These are phyloP conservation scores for Atethmia centrago DNA, from an alignment of 2,888 invertebrate genomes.

Conservation along the genomic window DNA sequence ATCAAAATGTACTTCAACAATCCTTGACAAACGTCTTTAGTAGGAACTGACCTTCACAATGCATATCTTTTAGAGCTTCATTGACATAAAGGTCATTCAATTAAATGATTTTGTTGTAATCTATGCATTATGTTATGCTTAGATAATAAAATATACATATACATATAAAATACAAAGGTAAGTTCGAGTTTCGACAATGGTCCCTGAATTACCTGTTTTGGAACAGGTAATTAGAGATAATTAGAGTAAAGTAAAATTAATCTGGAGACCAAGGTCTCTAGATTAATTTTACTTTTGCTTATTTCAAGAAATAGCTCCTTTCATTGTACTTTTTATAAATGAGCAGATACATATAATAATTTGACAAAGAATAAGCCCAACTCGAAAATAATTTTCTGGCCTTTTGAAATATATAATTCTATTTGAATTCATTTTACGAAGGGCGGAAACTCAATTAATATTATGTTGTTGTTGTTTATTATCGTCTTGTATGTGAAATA, in stretches of 20 bases:
- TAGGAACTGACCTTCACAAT: slow-evolving; percentile 53
- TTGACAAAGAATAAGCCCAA: background rate
- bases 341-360: background rate
- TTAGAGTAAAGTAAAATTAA: no score
- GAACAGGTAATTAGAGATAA: no score
- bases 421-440: background rate
- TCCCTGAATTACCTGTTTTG: slow-evolving; percentile 7
- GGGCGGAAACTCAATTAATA: background rate
- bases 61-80: slow-evolving; percentile 43
- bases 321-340: background rate
- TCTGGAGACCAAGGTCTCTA: background rate
- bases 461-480: no score
- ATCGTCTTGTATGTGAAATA: background rate
- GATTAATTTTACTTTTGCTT: background rate
- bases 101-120: slow-evolving; percentile 35
- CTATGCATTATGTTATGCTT: slow-evolving; percentile 3
- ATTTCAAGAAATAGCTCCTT: background rate
- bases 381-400: background rate
- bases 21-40: slow-evolving; percentile 50
- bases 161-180: no score
- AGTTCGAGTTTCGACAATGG: background rate
- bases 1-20: slow-evolving; percentile 58
- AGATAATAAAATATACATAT: no score
- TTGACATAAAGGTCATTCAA: slow-evolving; percentile 43
- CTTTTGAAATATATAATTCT: background rate